Evolutionary conservation across 2,797 vertebrate genomes (phyloP), one percentile per base, ranked within the genome.

Genomic region (Esox masquinongy): DNA sequence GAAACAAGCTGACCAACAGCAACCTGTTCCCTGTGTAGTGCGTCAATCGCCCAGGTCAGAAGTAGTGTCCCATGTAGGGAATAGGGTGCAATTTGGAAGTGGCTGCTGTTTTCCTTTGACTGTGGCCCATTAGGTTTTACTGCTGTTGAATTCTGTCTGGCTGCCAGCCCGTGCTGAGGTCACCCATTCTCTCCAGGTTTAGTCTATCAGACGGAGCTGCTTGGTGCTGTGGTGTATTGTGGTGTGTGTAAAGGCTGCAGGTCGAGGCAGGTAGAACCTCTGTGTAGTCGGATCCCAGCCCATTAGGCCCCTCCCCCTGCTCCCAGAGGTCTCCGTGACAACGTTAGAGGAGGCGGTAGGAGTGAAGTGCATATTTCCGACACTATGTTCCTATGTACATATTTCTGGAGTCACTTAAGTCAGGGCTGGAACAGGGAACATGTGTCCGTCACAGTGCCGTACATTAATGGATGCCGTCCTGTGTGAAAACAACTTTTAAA

Each of bases 121-220:
- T 74, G 78, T 74, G 68, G 68, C 68, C 71, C 77, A 83, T 84
- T 83, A 81, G 76, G 63, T 81, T 81, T 80, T 82, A 82, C 75
- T 74, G 75, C 80, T 31, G 81, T 74, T 72, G 77, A 75, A 85
- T 83, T 83, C 81, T 82, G 79, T 82, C 66, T 19, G 22, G 6
- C 9, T 72, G 79, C 79, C 83, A 86, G 75, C 73, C 39, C 39
- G 39, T 43, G 26, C 68, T 78, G 77, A 84, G 78, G 67, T 83
- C 82, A 85, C 61, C 36, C 70, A 77, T 80, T 85, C 76, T 74
- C 76, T 83, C 77, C 47, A 72, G 66, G 74, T 82, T 86, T 84
- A 80, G 78, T 79, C 77, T 78, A 84, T 87, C 83, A 77, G 79
- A 84, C 31, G 39, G 39, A 43, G 49, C 59, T 53, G 67, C 77